Evolutionary conservation across 23 tunicate species (phyloP), one percentile per base, ranked within the genome.

Genomic region (Styela clava): DNA sequence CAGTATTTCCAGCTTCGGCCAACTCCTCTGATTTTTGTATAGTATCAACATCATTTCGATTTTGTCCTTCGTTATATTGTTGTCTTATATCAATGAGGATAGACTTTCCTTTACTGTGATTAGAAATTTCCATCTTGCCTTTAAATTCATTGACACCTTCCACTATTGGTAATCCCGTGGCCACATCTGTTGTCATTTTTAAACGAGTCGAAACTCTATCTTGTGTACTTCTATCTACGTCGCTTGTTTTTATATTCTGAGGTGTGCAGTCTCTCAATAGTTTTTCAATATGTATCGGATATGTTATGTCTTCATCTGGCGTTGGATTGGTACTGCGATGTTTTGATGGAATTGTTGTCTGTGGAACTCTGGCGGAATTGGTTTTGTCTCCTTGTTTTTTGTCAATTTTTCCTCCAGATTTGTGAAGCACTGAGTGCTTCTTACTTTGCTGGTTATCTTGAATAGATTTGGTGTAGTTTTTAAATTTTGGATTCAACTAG

Each of bases 251-350:
- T 5, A 12, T 44, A 12, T 44, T 44, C 0, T 67, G 71, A 0
- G 71, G 71, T 67, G 71, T 67, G 31, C 63, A 62, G 1, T 30
- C 79, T 81, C 83, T 88, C 32, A 88, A 70, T 28, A 88, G 28
- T 24, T 77, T 79, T 79, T 88, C 94, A 19, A 87, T 87, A 44
- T 88, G 94, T 16, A 88, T 86, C 2, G 94, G 94, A 64, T 88
- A 88, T 30, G 61, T 79, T 16, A 24, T 44, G 5, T 76, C 34
- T 26, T 68, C 36, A 9, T 84, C 88, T 31, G 80, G 30, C 20
- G 31, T 62, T 2, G 73, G 26, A 22, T 76, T 52, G 5, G 82
- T 26, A 21, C 33, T 61, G n/a, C 64, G 74, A 0, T 24, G 7
- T 69, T 69, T 21, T 32, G 70, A 69, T 74, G 37, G 69, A 35